A percentile compares a stretch with the other conserved stretches of the same genome.
phyloP scores from a whole-genome alignment of 2,888 invertebrate species.

The Latrodectus elegans region DNA sequence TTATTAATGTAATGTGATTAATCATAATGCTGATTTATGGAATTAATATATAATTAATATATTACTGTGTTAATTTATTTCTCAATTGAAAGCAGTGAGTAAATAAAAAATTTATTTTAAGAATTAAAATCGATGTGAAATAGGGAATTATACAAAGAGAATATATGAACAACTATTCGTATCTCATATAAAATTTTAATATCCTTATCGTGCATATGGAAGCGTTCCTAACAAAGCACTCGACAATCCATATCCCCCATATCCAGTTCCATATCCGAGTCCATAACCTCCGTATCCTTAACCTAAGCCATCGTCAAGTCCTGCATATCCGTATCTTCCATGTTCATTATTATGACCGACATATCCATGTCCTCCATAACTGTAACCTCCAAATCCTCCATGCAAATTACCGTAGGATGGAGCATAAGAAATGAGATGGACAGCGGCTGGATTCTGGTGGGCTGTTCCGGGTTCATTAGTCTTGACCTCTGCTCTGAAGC shows the following conservation, averaged over 20 bases:
- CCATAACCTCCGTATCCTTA: not conserved
- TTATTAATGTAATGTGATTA: too few relatives aligned
- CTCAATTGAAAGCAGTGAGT: too few relatives aligned
- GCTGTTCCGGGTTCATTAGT: constrained; percentile 58
- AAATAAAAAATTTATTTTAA: too few relatives aligned
- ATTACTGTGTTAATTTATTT: too few relatives aligned
- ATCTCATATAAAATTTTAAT: too few relatives aligned
- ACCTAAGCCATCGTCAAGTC: not conserved
- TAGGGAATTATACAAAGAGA: too few relatives aligned
- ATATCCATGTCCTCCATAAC: constrained; percentile 7
- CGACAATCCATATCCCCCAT: not conserved
- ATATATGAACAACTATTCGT: too few relatives aligned
- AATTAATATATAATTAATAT: too few relatives aligned
- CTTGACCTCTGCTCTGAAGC: constrained; percentile 48
- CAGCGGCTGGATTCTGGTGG: constrained; percentile 37
- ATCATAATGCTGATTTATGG: too few relatives aligned
- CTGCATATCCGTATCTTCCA: not conserved
- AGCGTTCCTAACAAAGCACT: too few relatives aligned
- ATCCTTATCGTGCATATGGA: too few relatives aligned
- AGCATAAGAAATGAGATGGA: constrained; percentile 20
- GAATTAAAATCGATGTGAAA: too few relatives aligned
- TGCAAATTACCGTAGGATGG: constrained; percentile 39
- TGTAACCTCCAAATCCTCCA: constrained; percentile 1
- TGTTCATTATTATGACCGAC: not conserved
- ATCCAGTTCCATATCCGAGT: not conserved